These are phyloP conservation scores for Ictalurus punctatus DNA, from an alignment of 2,113 vertebrate genomes.

Conservation along the genomic window DNA sequence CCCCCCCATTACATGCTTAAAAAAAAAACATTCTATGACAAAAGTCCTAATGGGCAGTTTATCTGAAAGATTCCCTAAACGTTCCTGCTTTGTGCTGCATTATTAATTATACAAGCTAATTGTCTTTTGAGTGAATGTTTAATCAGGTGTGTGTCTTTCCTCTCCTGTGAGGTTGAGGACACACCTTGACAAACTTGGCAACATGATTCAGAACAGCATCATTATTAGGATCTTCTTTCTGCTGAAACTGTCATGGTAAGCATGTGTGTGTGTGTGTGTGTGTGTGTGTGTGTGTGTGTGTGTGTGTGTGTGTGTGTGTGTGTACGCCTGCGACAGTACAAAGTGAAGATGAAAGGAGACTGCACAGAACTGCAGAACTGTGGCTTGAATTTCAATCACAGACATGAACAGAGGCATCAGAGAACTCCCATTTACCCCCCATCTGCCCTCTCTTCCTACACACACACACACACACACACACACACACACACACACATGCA, in stretches of 20 bases:
- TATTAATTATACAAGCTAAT: not conserved
- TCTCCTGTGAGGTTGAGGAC: not conserved
- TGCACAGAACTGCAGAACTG: conserved; percentile 19
- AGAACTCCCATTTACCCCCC: not conserved
- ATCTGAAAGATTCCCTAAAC: not conserved
- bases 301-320: not conserved
- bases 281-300: not conserved
- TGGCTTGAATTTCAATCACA: conserved; percentile 35
- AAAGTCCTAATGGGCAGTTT: not conserved
- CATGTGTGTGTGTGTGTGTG: not conserved
- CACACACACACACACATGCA: not conserved
- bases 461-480: conserved; percentile 18
- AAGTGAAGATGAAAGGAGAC: conserved; percentile 38
- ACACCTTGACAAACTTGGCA: conserved; percentile 18
- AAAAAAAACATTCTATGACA: not conserved
- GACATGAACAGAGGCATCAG: conserved; percentile 26
- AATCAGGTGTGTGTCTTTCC: not conserved
- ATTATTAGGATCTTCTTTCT: not conserved
- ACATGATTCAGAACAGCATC: not conserved
- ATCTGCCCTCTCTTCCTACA: not conserved
- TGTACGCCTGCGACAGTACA: conserved; percentile 1
- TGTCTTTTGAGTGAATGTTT: conserved; percentile 18
- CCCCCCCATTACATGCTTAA: not conserved
- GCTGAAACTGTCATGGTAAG: not conserved
- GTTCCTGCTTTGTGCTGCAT: not conserved